Evolutionary conservation across 2,888 invertebrate species (phyloP), one percentile per base, ranked within the genome.

Genomic region (Dasypolia templi): DNA sequence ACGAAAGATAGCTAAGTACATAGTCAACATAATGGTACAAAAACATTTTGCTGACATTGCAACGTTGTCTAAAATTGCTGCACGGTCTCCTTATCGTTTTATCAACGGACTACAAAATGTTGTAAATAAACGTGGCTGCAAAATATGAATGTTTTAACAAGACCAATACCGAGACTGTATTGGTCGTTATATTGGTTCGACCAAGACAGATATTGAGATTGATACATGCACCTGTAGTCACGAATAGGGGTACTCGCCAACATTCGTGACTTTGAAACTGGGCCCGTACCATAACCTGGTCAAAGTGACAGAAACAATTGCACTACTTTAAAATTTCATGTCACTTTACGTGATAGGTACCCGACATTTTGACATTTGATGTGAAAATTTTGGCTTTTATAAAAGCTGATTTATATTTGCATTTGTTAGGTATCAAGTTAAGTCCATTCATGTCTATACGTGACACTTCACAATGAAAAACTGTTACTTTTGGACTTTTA

Each of bases 121-220:
- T 14, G 6, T 29, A 29, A 29, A 6, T 44, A n/a, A 75, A 14
- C 26, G 44, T 35, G 26, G 22, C 42, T 44, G 1, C 39, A 42
- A 39, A 19, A 77, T 59, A n/a, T 44, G 29, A 68, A 67, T 51
- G 44, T 44, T 26, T 17, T 5, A 61, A 61, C 17, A 39, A 61
- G n/a, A 39, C 17, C 9, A 17, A 22, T 9, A 17, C 17, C 17
- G 4, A 59, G 35, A 59, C 9, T 17, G 17, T 14, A 59, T 17
- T 58, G 58, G 12, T 56, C 12, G 29, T 5, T 4, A 12, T 22
- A 56, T 58, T 26, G 39, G 35, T 61, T 11, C 39, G 5, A 22
- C 26, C 4, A n/a, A 29, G 35, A 51, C n/a, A 44, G n/a, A 77
- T 77, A 44, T 64, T 49, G 22, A 51, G 22, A 26, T 51, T 39